phyloP scores from a whole-genome alignment of 2,797 vertebrate genomes.

The Danio albolineatus region DNA sequence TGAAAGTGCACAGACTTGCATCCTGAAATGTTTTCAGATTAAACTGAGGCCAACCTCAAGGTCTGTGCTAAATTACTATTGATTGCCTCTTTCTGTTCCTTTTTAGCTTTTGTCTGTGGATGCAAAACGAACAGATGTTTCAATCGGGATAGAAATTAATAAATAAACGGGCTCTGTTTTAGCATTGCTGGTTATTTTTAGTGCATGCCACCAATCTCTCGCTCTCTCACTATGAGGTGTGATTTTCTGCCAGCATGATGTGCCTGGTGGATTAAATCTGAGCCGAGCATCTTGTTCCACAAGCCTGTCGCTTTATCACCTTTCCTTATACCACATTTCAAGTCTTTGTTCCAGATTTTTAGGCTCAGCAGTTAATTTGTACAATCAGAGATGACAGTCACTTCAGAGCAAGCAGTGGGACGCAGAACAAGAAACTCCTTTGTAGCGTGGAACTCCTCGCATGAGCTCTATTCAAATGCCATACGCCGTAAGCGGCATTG shows the following conservation, averaged over 20 bases:
- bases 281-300: constrained; percentile 49
- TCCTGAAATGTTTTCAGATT: constrained; percentile 30
- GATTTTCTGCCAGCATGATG: constrained; percentile 48
- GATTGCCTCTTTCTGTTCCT: constrained; percentile 27
- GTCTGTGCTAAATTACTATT: constrained; percentile 41
- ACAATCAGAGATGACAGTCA: constrained; percentile 49
- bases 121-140: constrained; percentile 60
- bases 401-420: constrained; percentile 47
- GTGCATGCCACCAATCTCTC: constrained; percentile 25
- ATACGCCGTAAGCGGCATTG: neutral
- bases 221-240: constrained; percentile 51
- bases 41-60: constrained; percentile 20
- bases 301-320: constrained; percentile 56
- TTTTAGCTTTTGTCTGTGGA: constrained; percentile 40
- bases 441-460: constrained; percentile 13
- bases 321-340: constrained; percentile 41
- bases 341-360: constrained; percentile 54
- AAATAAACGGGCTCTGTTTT: constrained; percentile 56
- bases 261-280: constrained; percentile 57
- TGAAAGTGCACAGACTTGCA: constrained; percentile 18
- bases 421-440: constrained; percentile 1
- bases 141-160: constrained; percentile 57
- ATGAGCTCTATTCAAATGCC: constrained; percentile 14
- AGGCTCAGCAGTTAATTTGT: constrained; percentile 49
- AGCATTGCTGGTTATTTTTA: constrained; percentile 58